Conservation (phyloP, 2,113 vertebrate species). For the Pomatorhinus ruficollis region DNA sequence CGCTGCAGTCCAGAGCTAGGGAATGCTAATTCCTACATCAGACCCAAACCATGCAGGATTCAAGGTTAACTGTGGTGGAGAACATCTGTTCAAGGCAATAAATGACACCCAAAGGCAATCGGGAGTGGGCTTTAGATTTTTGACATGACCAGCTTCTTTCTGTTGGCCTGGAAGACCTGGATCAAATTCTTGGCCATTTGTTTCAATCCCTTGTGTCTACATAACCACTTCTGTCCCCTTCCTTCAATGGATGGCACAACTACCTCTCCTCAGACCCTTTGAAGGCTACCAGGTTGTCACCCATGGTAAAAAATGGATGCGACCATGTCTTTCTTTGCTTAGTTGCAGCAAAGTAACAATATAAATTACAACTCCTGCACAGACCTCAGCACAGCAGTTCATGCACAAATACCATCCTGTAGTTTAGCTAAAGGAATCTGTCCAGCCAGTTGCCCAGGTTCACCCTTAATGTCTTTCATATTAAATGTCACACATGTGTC, state of each 20-base stretch:
- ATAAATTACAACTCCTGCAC: background rate
- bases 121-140: background rate
- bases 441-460: background rate
- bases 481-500: background rate
- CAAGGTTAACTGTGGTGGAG: background rate
- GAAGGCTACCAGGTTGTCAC: background rate
- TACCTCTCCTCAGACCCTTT: background rate
- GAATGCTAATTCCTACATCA: constrained; percentile 17
- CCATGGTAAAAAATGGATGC: background rate
- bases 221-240: background rate
- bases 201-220: background rate
- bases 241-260: background rate
- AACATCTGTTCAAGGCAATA: background rate
- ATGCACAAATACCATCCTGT: fast-evolving
- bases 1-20: background rate
- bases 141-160: background rate
- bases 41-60: background rate
- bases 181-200: background rate
- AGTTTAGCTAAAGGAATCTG: background rate
- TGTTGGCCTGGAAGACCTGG: background rate
- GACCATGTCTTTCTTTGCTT: background rate
- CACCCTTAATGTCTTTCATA: background rate
- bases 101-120: background rate
- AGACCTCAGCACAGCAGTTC: background rate
- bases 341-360: background rate